A percentile compares a stretch with the other conserved stretches of the same genome.
Conservation (phyloP, 2,113 vertebrate genomes). For the Solea solea region DNA sequence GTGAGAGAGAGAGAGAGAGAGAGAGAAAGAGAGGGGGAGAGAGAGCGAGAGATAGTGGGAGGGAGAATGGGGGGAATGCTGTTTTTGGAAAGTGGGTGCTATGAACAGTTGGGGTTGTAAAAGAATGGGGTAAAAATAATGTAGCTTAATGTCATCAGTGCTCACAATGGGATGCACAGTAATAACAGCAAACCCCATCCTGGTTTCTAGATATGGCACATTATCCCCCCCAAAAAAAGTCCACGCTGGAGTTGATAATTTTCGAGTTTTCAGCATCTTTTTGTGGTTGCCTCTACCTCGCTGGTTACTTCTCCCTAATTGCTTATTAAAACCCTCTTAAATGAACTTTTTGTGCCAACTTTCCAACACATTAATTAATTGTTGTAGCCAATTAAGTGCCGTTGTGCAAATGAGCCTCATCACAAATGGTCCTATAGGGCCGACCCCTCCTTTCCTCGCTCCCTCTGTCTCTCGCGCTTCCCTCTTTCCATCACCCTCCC, state of each 20-base stretch:
- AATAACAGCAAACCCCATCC: slow-evolving; percentile 67
- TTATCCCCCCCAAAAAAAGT: slow-evolving; percentile 57
- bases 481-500: slow-evolving; percentile 60
- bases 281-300: slow-evolving; percentile 62
- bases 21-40: slow-evolving; percentile 55
- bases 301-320: slow-evolving; percentile 82
- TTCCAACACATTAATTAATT: slow-evolving; percentile 99
- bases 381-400: slow-evolving; percentile 99
- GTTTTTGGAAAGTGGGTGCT: slow-evolving; percentile 63
- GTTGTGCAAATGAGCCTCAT: slow-evolving; percentile 97
- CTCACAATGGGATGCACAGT: slow-evolving; percentile 67
- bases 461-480: slow-evolving; percentile 56
- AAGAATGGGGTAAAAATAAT: slow-evolving; percentile 72
- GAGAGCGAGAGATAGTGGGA: slow-evolving; percentile 60
- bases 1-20: slow-evolving; percentile 9
- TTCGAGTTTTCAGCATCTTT: slow-evolving; percentile 60
- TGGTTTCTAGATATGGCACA: slow-evolving; percentile 64
- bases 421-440: slow-evolving; percentile 98
- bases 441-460: slow-evolving; percentile 76
- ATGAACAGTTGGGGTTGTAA: slow-evolving; percentile 72
- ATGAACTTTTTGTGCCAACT: slow-evolving; percentile 95
- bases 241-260: slow-evolving; percentile 53
- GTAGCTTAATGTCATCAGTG: slow-evolving; percentile 65
- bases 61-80: slow-evolving; percentile 63
- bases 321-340: slow-evolving; percentile 88